phyloP scores from a whole-genome alignment of 2,113 vertebrate species.

The Pluvianellus socialis region DNA sequence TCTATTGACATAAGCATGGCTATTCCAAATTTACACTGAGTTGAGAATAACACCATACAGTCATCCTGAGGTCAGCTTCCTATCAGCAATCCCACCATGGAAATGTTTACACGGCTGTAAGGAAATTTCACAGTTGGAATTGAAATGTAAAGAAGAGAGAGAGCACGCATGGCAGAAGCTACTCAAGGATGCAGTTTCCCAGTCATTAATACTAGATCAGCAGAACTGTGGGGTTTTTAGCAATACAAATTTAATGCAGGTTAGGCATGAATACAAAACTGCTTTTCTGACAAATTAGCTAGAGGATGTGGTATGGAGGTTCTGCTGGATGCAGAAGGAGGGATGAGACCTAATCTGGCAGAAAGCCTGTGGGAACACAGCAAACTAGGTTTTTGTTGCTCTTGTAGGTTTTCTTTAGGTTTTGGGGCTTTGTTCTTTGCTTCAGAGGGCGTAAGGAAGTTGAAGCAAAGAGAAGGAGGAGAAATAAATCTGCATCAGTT shows the following conservation, averaged over 20 bases:
- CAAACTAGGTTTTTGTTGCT: background rate
- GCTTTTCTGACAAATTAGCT: background rate
- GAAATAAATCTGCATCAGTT: background rate
- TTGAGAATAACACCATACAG: background rate
- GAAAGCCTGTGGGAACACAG: background rate
- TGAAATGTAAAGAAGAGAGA: background rate
- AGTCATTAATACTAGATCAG: background rate
- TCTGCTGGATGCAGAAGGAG: background rate
- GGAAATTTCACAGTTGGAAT: background rate
- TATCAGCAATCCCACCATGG: background rate
- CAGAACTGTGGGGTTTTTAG: background rate
- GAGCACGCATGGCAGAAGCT: background rate
- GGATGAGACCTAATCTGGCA: background rate
- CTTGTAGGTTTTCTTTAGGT: background rate
- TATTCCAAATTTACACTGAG: background rate
- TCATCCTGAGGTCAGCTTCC: background rate
- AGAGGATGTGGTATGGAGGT: background rate
- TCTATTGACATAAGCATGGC: fast-evolving
- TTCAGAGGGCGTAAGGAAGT: background rate
- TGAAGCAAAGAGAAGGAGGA: background rate
- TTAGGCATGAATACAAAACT: background rate
- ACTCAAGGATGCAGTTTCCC: background rate
- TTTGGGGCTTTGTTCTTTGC: background rate
- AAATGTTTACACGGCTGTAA: background rate
- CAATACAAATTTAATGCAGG: background rate